These are phyloP conservation scores for Microctonus brassicae DNA, from an alignment of 2,888 invertebrate genomes.

Conservation along the genomic window DNA sequence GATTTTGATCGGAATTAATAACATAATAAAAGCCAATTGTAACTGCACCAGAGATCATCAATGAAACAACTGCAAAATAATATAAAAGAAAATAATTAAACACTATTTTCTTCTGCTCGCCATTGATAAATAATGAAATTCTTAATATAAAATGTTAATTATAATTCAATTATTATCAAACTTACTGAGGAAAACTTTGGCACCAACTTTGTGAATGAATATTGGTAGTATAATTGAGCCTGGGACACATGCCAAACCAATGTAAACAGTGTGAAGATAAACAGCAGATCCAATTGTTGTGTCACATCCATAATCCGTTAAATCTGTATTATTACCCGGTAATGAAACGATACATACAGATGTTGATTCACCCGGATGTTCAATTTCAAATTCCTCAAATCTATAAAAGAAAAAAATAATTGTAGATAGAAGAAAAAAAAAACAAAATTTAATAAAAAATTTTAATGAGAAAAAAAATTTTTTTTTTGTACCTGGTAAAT, in stretches of 20 bases:
- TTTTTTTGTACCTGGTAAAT: conserved; percentile 71
- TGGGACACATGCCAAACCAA: conserved; percentile 85
- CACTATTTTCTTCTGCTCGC: too few species aligned
- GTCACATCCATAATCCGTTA: conserved; percentile 73
- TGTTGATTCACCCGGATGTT: conserved; percentile 77
- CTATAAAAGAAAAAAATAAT: conserved; percentile 69
- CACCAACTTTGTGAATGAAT: conserved; percentile 83
- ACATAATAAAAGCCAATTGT: conserved; percentile 84
- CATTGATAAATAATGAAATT: too few species aligned
- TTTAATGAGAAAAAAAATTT: neutral
- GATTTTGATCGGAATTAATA: conserved; percentile 78
- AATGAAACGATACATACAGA: conserved; percentile 84
- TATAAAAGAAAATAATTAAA: neutral
- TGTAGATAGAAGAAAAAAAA: neutral
- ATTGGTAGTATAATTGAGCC: conserved; percentile 84
- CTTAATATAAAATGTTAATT: conserved; percentile 1
- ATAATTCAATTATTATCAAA: conserved; percentile 45
- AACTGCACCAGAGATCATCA: conserved; percentile 80
- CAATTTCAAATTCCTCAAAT: conserved; percentile 81
- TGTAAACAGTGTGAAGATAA: conserved; percentile 82
- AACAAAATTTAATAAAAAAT: neutral
- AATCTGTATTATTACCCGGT: conserved; percentile 67
- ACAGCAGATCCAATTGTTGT: conserved; percentile 78
- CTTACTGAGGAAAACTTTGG: conserved; percentile 86
- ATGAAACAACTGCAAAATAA: conserved; percentile 77